phyloP scores from a whole-genome alignment of 2,113 vertebrate species.

The Chamaea fasciata region DNA sequence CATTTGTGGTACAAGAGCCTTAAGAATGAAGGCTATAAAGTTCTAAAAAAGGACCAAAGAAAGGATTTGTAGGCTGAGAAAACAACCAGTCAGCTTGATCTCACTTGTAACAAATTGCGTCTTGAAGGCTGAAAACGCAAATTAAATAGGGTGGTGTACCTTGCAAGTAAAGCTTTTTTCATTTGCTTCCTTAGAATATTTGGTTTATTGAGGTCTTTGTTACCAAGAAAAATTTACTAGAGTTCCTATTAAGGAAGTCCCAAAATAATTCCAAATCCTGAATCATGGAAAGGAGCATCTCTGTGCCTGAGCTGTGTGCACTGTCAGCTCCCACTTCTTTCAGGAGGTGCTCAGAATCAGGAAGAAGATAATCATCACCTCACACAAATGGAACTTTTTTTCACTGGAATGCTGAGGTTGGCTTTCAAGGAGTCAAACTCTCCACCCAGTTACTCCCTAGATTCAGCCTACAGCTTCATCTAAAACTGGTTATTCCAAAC shows the following conservation, averaged over 20 bases:
- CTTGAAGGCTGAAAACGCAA: not conserved
- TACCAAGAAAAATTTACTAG: not conserved
- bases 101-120: not conserved
- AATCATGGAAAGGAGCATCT: not conserved
- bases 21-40: not conserved
- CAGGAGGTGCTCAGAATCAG: not conserved
- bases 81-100: not conserved
- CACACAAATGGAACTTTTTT: not conserved
- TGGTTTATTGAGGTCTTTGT: not conserved
- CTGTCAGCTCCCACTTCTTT: not conserved
- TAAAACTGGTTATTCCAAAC: conserved; percentile 53
- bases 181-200: not conserved
- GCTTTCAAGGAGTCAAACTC: conserved; percentile 43
- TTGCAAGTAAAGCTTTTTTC: not conserved
- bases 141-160: not conserved
- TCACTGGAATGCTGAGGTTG: conserved; percentile 38
- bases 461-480: conserved; percentile 37
- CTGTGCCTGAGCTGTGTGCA: not conserved
- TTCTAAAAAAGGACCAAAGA: not conserved
- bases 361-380: conserved; percentile 28
- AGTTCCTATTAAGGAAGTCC: not conserved
- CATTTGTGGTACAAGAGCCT: not conserved
- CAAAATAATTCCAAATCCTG: not conserved
- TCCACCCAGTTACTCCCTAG: conserved; percentile 10
- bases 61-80: not conserved